A percentile compares a stretch with the other conserved stretches of the same genome.
Conservation (phyloP, 2,888 invertebrate genomes). For the Ametastegia equiseti region DNA sequence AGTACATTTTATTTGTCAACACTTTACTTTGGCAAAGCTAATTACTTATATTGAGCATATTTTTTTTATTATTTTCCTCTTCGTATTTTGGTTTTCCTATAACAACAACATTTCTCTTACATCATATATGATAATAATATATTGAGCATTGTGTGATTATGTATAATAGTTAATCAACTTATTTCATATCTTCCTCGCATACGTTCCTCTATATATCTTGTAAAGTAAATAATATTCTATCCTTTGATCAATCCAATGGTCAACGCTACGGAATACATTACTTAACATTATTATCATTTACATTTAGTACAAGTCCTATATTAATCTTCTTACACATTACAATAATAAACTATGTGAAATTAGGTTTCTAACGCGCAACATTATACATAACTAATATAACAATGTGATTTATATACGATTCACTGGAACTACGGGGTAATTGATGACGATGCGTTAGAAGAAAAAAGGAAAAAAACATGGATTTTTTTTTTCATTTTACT, state of each 20-base stretch:
- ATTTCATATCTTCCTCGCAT: conserved; percentile 56
- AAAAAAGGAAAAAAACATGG: background rate
- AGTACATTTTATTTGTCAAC: conserved; percentile 67
- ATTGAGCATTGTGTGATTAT: conserved; percentile 70
- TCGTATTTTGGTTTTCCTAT: conserved; percentile 67
- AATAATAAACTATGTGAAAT: conserved; percentile 3
- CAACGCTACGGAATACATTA: conserved; percentile 34
- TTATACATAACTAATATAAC: background rate
- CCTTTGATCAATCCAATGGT: background rate
- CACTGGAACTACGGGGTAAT: background rate
- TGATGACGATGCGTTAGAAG: background rate
- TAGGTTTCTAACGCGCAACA: conserved; percentile 13
- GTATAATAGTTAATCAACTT: conserved; percentile 56
- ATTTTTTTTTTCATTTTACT: background rate
- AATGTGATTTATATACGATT: background rate
- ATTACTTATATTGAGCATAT: conserved; percentile 69
- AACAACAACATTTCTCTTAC: conserved; percentile 68
- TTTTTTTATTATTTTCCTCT: conserved; percentile 68
- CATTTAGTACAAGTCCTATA: conserved; percentile 37
- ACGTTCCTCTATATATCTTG: conserved; percentile 9
- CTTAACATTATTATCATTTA: conserved; percentile 20
- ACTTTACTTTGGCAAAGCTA: conserved; percentile 67
- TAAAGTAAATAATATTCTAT: conserved; percentile 31
- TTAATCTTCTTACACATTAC: conserved; percentile 22
- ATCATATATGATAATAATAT: conserved; percentile 70